Percentiles rank a stretch among this genome's conserved stretches.
Conservation (phyloP, 2,113 vertebrate genomes). For the Chaetorhynchus papuensis region DNA sequence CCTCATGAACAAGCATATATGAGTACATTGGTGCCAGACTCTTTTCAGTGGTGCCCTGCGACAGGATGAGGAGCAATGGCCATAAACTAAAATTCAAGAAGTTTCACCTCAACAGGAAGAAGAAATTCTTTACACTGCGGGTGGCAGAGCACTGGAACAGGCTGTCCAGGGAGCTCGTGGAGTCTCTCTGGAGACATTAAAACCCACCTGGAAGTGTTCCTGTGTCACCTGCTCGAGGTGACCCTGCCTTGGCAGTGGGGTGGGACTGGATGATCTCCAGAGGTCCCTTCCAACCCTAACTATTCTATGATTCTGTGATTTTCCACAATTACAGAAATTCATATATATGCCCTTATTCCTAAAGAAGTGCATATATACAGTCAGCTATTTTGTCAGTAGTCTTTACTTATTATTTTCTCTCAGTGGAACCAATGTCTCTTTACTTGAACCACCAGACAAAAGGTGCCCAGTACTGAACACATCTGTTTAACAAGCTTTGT, state of each 20-base stretch:
- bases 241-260: neutral
- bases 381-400: neutral
- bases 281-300: neutral
- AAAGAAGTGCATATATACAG: neutral
- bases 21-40: neutral
- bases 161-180: rapidly evolving
- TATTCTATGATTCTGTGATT: neutral
- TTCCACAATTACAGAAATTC: neutral
- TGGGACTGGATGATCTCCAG: neutral
- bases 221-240: neutral
- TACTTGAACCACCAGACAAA: neutral
- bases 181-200: neutral
- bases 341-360: neutral
- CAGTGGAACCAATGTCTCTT: neutral
- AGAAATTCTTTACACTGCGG: neutral
- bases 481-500: conserved; percentile 23
- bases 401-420: neutral
- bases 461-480: neutral
- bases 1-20: neutral
- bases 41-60: neutral
- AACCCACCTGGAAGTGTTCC: neutral
- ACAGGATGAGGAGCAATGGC: neutral
- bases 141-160: neutral
- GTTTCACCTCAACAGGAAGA: neutral
- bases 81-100: neutral